Base-by-base conservation (phyloP, 1,140 invertebrate genomes). In the Drosophila sturtevanti region DNA sequence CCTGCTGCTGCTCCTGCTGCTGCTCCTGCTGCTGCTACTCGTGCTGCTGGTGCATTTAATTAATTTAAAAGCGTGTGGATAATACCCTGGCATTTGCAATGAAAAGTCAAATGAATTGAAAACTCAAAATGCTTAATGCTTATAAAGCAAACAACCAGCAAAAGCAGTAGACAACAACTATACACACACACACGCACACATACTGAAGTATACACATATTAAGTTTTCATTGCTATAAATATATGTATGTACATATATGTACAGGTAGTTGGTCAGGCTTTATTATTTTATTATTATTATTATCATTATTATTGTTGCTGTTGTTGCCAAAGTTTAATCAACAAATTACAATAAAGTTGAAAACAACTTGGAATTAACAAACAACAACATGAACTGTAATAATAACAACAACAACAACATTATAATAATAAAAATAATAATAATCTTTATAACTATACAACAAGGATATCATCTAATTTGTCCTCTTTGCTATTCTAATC, bases 1-100 rank as follows among this genome's bases (percentile, higher is more conserved):
- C 16, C 14, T 16, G 41, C 27, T 31, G 27, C n/a, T n/a, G n/a
- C 4, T 31, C 27, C 27, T 31, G 27, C 27, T 31, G 10, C 35
- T 37, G 27, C 27, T 31, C 27, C 27, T 31, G 21, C 31, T 62
- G 70, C 34, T 51, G 62, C 48, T 35, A 31, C 35, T 60, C 56
- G 52, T 38, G 66, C 41, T 60, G 66, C 60, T 75, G 68, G 63
- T 76, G 84, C 68, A 82, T 87, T 87, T 87, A 87, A 87, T 87
- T 87, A 87, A 87, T 87, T 89, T 87, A 87, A 87, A 89, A 87
- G 84, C 84, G 84, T 87, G 84, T 87, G 84, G 84, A 87, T 87
- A 87, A 87, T 89, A 84, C 82, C 79, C 68, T 77, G 79, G 82
- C 72, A 82, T 87, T 87, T 81, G 79, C 79, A 82, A 87, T 87